These are phyloP conservation scores for Heliangelus exortis DNA, from an alignment of 2,797 vertebrate genomes.

Conservation along the genomic window DNA sequence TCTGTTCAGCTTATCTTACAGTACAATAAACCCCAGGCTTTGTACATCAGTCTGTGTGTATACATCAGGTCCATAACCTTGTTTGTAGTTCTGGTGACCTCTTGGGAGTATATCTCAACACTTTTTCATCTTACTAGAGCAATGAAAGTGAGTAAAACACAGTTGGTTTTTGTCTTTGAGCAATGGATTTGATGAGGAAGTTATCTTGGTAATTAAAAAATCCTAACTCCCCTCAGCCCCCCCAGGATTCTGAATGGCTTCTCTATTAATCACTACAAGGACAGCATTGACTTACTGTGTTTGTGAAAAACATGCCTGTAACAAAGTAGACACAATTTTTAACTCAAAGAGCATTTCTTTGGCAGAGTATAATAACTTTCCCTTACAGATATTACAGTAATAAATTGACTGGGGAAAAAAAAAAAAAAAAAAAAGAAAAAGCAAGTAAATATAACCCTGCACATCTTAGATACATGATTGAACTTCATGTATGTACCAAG, in stretches of 20 bases:
- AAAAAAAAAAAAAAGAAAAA: not conserved
- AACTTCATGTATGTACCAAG: not conserved
- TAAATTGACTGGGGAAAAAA: not conserved
- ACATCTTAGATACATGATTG: not conserved
- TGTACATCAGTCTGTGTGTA: not conserved
- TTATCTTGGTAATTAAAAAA: slow-evolving; percentile 42
- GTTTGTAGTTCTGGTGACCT: slow-evolving; percentile 33
- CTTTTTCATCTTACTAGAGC: slow-evolving; percentile 40
- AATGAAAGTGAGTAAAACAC: slow-evolving; percentile 14
- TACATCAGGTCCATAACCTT: not conserved
- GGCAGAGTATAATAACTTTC: not conserved
- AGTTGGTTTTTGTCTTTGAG: slow-evolving; percentile 29
- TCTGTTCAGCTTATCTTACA: slow-evolving; percentile 36
- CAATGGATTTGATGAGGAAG: not conserved
- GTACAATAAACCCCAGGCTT: not conserved
- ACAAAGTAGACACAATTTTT: not conserved
- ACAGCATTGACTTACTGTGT: not conserved
- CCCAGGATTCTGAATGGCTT: not conserved
- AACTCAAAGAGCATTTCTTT: not conserved
- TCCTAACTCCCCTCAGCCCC: not conserved
- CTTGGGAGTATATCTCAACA: slow-evolving; percentile 7
- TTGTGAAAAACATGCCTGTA: not conserved
- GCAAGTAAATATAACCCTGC: not conserved
- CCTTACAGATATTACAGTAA: not conserved
- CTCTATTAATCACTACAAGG: slow-evolving; percentile 12